Evolutionary conservation across 1,140 invertebrate genomes (phyloP).

Genomic region (Drosophila serrata): DNA sequence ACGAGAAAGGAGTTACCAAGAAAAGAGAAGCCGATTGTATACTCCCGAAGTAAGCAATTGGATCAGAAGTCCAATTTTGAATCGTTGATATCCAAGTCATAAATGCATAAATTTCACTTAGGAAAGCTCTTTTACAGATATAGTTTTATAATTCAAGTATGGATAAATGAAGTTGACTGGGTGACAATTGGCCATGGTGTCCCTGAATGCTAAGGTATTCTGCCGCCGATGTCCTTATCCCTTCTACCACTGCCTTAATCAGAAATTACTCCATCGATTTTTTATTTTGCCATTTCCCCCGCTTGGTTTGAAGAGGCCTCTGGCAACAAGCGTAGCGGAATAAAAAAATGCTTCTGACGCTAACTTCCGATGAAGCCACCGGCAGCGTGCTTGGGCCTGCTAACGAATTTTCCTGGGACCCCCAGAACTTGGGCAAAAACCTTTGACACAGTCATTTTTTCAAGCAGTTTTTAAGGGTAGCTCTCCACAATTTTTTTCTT

Average conservation of each 20-base stretch:
- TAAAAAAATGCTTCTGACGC: slow-evolving; percentile 65
- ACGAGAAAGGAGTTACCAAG: not conserved
- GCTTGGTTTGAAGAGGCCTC: slow-evolving; percentile 64
- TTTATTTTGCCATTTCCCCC: slow-evolving; percentile 43
- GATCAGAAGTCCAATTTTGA: too few species aligned
- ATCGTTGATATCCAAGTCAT: too few species aligned
- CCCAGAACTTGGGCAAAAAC: slow-evolving; percentile 54
- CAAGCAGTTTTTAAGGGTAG: slow-evolving; percentile 71
- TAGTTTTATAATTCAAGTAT: not conserved
- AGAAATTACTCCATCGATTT: slow-evolving; percentile 79
- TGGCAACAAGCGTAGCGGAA: slow-evolving; percentile 45
- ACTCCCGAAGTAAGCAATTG: too few species aligned
- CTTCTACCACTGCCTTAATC: slow-evolving; percentile 51
- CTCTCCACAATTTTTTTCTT: slow-evolving; percentile 51
- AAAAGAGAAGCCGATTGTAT: too few species aligned
- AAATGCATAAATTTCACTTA: too few species aligned
- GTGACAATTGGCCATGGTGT: slow-evolving; percentile 27
- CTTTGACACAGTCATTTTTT: slow-evolving; percentile 71
- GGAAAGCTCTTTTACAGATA: too few species aligned
- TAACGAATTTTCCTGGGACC: slow-evolving; percentile 16
- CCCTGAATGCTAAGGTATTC: not conserved
- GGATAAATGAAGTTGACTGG: not conserved
- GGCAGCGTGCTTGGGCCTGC: slow-evolving; percentile 1
- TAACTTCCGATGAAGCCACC: slow-evolving; percentile 56
- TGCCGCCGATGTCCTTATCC: slow-evolving; percentile 27